Evolutionary conservation across 35 echinoderm and acorn worm genomes (phyloP), one percentile per base, ranked within the genome.

Genomic region (Lytechinus variegatus): DNA sequence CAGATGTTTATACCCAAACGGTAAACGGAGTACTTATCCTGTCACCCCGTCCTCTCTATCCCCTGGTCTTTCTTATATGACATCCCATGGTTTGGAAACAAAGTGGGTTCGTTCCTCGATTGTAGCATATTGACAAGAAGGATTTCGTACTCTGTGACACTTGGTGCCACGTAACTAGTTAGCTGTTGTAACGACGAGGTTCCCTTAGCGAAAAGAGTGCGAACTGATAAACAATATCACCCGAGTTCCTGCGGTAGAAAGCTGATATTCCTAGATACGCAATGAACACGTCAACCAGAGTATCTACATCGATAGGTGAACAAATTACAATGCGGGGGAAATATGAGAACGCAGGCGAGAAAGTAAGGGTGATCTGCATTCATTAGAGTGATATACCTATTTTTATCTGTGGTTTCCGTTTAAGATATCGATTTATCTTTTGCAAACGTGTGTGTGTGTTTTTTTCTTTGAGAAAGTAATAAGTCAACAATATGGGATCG

Each of bases 1-100:
- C 66, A 79, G 66, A 79, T 79, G 66, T 79, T 79, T 79, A 79
- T 79, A 79, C 66, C 66, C 66, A 79, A 79, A 19, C 66, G 66
- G 66, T 79, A 79, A 79, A 79, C 66, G 66, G 66, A 79, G 66
- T 79, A 7, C 66, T 79, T 79, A 79, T 24, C 21, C 21, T 7
- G 66, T 79, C 61, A 79, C 14, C 66, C 66, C 66, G 33, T 44
- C 61, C 61, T 6, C 14, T 6, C 61, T 13, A 7, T 2, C 56
- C 33, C 33, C 33, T 44, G 33, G 0, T 44, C 16, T 79, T 79
- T 24, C 66, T 79, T 14, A 24, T 24, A 16, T 79, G 6, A 24
- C 19, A 24, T 5, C 21, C 14, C 8, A 24, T n/a, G 66, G 4
- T 79, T 24, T 79, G 66, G 19, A 79, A 5, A 79, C 66, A 24